Evolutionary conservation across 2,888 invertebrate genomes (phyloP).

Genomic region (Campopleginae sp.): DNA sequence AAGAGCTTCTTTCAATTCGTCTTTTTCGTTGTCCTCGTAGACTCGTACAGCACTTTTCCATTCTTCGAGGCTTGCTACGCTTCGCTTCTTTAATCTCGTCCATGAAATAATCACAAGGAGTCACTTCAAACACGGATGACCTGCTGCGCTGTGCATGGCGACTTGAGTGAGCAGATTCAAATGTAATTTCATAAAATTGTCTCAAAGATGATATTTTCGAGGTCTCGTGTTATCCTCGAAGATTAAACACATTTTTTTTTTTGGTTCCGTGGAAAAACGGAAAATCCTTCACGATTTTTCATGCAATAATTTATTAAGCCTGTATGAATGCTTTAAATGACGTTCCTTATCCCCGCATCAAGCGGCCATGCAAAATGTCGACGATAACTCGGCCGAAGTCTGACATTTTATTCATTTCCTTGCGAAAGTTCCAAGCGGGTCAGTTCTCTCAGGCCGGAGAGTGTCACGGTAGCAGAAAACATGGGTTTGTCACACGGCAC

Average conservation of each 20-base stretch:
- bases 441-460: neutral
- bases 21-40: conserved; percentile 2
- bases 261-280: neutral
- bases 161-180: neutral
- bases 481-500: neutral
- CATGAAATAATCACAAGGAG: conserved; percentile 26
- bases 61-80: neutral
- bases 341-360: neutral
- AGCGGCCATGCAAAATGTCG: neutral
- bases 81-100: conserved; percentile 13
- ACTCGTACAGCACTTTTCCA: conserved; percentile 5
- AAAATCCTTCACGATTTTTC: neutral
- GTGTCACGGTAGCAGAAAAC: neutral
- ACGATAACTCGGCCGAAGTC: neutral
- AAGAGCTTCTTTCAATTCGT: conserved; percentile 28
- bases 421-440: conserved; percentile 17
- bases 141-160: conserved; percentile 24
- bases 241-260: neutral
- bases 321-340: neutral
- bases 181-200: neutral
- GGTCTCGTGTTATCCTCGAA: neutral
- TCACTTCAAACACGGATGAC: neutral
- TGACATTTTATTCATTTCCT: conserved; percentile 7
- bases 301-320: neutral
- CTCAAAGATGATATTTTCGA: neutral